These are phyloP conservation scores for Aurelia coerulea DNA, from an alignment of 30 jellyfish, hydroid and myxozoan species.

Conservation along the genomic window DNA sequence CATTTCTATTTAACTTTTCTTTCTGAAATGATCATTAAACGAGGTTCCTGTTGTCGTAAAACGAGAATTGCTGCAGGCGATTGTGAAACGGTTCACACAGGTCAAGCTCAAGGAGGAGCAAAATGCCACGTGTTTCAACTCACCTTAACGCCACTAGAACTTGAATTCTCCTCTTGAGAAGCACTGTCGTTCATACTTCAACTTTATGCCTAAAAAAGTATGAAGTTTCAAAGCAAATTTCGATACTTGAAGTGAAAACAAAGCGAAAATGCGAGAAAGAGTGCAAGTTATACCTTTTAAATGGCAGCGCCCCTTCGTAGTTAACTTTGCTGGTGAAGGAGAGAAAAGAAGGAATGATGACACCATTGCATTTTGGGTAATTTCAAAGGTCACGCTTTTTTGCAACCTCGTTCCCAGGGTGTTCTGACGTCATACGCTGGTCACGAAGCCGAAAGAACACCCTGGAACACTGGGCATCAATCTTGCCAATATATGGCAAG, in stretches of 20 bases:
- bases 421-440: no score
- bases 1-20: no score
- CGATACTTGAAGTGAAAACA: not conserved
- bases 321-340: not conserved
- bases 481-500: no score
- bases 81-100: not conserved
- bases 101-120: not conserved
- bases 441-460: no score
- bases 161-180: slow-evolving; percentile 55
- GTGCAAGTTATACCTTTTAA: not conserved
- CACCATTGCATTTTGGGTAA: slow-evolving; percentile 2
- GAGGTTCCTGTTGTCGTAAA: no score
- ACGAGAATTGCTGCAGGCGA: no score
- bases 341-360: not conserved
- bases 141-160: slow-evolving; percentile 78
- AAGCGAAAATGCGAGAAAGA: not conserved
- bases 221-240: not conserved
- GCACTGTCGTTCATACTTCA: slow-evolving; percentile 70
- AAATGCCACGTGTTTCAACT: slow-evolving; percentile 60
- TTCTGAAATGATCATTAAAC: no score
- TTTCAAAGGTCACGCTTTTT: not conserved
- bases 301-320: slow-evolving; percentile 14
- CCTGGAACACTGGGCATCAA: no score
- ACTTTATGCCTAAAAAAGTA: slow-evolving; percentile 24
- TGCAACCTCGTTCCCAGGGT: no score